Evolutionary conservation across 1,140 invertebrate species (phyloP).

Genomic region (Polyergus mexicanus): DNA sequence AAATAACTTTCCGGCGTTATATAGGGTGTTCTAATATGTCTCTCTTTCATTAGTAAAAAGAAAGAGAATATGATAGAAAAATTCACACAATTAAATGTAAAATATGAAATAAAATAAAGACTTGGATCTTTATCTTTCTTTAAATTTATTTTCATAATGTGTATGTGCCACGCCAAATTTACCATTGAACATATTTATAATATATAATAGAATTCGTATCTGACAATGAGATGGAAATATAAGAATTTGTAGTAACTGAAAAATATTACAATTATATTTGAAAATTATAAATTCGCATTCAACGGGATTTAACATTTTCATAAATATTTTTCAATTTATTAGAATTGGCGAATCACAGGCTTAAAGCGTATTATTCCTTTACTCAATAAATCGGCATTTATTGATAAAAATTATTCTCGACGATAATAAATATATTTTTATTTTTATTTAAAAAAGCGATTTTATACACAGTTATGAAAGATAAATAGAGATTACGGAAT

Average conservation of each 20-base stretch:
- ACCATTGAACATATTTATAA: background rate
- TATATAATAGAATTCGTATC: background rate
- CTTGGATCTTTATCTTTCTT: background rate
- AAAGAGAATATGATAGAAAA: background rate
- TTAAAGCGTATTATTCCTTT: background rate
- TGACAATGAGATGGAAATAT: background rate
- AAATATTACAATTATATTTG: background rate
- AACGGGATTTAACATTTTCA: background rate
- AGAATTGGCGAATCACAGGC: background rate
- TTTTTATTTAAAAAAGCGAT: background rate
- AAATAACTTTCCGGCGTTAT: conserved; percentile 33
- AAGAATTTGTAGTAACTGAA: background rate
- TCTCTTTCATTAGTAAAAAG: background rate
- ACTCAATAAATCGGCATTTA: background rate
- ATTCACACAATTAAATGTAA: background rate
- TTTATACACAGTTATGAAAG: background rate
- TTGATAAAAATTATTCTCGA: background rate
- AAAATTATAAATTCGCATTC: conserved; percentile 10
- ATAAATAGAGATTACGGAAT: background rate
- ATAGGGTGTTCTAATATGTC: background rate
- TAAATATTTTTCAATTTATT: background rate
- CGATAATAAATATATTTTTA: background rate
- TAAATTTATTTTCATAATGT: too few species aligned
- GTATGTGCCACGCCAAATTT: background rate
- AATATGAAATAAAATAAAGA: background rate